These are phyloP conservation scores for Apteryx mantelli DNA, from an alignment of 2,113 vertebrate species.

Conservation along the genomic window DNA sequence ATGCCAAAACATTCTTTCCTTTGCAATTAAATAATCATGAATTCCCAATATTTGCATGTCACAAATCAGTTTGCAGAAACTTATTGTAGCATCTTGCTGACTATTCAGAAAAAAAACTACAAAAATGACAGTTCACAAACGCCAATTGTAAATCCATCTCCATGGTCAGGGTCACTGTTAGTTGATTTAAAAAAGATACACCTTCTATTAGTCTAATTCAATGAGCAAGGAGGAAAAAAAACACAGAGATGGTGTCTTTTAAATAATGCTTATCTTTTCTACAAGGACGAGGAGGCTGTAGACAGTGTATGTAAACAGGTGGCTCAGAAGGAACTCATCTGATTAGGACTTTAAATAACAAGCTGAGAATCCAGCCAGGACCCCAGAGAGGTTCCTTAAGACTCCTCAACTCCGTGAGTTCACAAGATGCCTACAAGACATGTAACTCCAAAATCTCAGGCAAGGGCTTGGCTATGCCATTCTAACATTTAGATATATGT, in stretches of 20 bases:
- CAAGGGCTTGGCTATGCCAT: background rate
- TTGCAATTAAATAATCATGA: background rate
- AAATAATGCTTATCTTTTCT: background rate
- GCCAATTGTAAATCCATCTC: background rate
- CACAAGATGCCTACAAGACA: background rate
- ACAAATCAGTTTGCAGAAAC: background rate
- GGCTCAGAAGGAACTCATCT: background rate
- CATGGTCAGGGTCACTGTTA: background rate
- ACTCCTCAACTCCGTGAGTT: background rate
- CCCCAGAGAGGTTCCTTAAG: background rate
- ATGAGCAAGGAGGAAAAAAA: background rate
- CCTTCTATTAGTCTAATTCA: background rate
- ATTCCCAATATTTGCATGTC: background rate
- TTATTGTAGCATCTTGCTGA: background rate
- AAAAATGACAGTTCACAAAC: background rate
- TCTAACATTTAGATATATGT: background rate
- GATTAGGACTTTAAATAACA: background rate
- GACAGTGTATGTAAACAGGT: background rate
- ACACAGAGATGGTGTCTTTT: fast-evolving
- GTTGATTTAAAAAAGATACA: background rate
- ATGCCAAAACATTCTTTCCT: background rate
- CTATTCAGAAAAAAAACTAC: background rate
- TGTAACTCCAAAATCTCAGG: background rate
- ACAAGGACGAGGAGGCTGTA: background rate
- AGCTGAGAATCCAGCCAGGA: background rate